These are phyloP conservation scores for Priocnemis perturbator DNA, from an alignment of 2,888 invertebrate genomes.

Conservation along the genomic window DNA sequence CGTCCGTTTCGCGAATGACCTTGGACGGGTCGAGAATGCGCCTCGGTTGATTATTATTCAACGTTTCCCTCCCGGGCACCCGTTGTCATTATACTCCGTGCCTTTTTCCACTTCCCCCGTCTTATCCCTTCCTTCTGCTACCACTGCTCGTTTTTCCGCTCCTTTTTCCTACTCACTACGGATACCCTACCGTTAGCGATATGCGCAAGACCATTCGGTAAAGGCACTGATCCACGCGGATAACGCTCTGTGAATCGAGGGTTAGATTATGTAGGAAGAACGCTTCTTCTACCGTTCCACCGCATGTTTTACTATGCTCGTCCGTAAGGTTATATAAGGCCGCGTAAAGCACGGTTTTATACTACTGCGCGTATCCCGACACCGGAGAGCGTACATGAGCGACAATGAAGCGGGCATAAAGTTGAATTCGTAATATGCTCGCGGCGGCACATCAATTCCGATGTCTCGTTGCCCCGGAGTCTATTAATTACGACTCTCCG, in stretches of 20 bases:
- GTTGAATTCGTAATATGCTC: no score
- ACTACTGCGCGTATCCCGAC: no score
- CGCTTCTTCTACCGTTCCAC: conserved; percentile 8
- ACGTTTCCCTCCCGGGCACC: conserved; percentile 28
- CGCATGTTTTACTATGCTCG: not conserved
- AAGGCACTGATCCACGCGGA: no score
- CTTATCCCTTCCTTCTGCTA: not conserved
- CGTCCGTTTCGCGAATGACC: conserved; percentile 29
- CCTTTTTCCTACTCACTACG: not conserved
- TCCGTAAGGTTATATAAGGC: no score
- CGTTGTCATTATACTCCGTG: conserved; percentile 30
- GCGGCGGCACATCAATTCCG: no score
- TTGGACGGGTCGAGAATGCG: conserved; percentile 24
- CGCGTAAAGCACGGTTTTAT: no score
- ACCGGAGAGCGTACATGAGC: no score
- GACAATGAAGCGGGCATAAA: no score
- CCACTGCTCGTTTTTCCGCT: not conserved
- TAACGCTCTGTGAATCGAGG: no score
- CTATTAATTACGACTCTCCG: no score
- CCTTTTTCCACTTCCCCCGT: conserved; percentile 8
- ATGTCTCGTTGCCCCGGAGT: no score
- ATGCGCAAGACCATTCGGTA: no score
- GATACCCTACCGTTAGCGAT: not conserved
- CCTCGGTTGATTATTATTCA: conserved; percentile 53
- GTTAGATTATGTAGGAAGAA: not conserved